Evolutionary conservation across 2,797 vertebrate genomes (phyloP).

Genomic region (Monodelphis domestica): DNA sequence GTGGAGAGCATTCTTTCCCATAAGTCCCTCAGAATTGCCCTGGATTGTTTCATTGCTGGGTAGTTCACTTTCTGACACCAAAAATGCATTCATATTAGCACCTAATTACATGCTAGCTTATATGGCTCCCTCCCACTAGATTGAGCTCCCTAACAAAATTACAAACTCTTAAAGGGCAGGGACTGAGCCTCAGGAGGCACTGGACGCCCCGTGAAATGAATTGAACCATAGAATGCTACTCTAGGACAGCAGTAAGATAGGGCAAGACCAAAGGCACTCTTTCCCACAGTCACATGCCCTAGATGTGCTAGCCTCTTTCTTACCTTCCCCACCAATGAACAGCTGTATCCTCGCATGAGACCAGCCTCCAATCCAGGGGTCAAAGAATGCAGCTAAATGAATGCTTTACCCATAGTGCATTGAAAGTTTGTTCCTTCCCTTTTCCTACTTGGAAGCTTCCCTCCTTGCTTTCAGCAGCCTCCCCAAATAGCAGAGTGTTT

Average conservation of each 20-base stretch:
- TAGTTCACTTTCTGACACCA: not conserved
- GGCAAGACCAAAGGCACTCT: not conserved
- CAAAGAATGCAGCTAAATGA: not conserved
- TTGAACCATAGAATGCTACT: not conserved
- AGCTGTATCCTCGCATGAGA: not conserved
- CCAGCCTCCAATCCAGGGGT: not conserved
- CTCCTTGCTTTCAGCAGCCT: not conserved
- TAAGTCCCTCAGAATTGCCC: no score
- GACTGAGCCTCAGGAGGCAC: not conserved
- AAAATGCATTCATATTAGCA: not conserved
- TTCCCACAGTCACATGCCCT: not conserved
- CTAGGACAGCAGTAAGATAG: not conserved
- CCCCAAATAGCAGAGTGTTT: constrained; percentile 14
- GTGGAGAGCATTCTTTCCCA: no score
- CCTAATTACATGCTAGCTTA: not conserved
- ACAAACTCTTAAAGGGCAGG: constrained; percentile 8
- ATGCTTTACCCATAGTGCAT: constrained; percentile 30
- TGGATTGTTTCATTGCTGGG: no score
- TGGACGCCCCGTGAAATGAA: not conserved
- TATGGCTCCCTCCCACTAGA: not conserved
- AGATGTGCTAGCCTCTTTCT: not conserved
- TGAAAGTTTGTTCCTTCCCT: constrained; percentile 12
- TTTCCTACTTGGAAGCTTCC: not conserved
- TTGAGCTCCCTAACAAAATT: not conserved
- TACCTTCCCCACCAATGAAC: not conserved